phyloP scores from a whole-genome alignment of 2,113 vertebrate genomes.

The Megaceryle torquata region DNA sequence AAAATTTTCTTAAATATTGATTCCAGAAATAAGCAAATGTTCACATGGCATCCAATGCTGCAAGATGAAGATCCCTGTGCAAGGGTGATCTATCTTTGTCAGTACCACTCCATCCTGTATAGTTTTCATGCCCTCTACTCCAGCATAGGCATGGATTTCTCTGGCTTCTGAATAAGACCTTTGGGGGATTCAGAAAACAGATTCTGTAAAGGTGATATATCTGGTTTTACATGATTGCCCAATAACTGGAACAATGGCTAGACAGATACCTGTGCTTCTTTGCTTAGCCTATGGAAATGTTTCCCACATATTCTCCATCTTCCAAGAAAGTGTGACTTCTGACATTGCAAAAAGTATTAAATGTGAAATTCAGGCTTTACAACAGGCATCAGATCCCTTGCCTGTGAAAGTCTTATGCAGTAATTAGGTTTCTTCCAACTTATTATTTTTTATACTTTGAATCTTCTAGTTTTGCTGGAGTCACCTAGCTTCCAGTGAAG shows the following conservation, averaged over 20 bases:
- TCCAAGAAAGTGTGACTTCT: neutral
- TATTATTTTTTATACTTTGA: neutral
- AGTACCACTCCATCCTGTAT: neutral
- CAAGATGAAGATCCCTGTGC: neutral
- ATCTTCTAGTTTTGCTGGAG: neutral
- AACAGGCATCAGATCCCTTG: neutral
- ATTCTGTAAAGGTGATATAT: neutral
- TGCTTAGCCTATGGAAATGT: neutral
- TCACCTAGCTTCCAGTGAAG: neutral
- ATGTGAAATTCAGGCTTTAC: neutral
- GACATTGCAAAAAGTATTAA: neutral
- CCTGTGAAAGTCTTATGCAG: neutral
- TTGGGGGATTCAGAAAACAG: neutral
- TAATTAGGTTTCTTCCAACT: neutral
- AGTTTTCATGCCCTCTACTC: neutral
- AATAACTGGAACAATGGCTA: neutral
- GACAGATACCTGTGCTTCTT: neutral
- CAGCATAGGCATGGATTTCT: neutral
- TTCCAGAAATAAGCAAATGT: neutral
- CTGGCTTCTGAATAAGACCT: neutral
- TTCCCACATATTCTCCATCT: neutral
- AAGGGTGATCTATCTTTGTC: accelerated
- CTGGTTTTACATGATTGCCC: neutral
- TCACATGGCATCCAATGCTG: neutral
- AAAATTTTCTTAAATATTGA: neutral